Percentiles rank a stretch among this genome's conserved stretches.
Conservation (phyloP, 2,888 invertebrate species). For the Myathropa florea region DNA sequence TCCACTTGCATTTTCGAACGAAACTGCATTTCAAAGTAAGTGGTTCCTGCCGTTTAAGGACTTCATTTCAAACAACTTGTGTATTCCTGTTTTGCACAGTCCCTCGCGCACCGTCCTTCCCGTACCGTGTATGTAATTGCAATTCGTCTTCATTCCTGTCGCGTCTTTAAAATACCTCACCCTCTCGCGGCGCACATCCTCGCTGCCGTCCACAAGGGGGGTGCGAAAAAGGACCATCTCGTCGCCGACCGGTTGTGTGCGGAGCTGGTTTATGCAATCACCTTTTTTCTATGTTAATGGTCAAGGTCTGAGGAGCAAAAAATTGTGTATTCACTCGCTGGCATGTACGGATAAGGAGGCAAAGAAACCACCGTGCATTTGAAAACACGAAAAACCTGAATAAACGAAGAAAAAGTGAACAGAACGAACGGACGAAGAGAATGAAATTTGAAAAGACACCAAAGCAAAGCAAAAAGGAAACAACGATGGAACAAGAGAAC, state of each 20-base stretch:
- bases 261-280: constrained; percentile 68
- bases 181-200: neutral
- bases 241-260: constrained; percentile 52
- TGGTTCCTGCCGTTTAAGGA: constrained; percentile 46
- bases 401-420: constrained; percentile 8
- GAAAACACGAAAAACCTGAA: constrained; percentile 63
- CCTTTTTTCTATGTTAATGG: constrained; percentile 78
- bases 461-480: neutral
- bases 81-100: constrained; percentile 33
- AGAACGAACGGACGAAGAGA: neutral
- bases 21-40: constrained; percentile 53
- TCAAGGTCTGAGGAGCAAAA: constrained; percentile 80
- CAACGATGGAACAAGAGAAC: constrained; percentile 1
- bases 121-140: neutral
- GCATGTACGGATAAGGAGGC: constrained; percentile 25
- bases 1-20: constrained; percentile 60
- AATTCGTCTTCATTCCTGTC: constrained; percentile 50
- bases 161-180: constrained; percentile 41
- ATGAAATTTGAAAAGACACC: constrained; percentile 1
- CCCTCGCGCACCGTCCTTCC: neutral
- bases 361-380: constrained; percentile 41
- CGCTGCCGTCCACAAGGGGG: constrained; percentile 19
- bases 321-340: constrained; percentile 30
- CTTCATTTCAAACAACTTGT: constrained; percentile 32
- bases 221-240: constrained; percentile 42